These are phyloP conservation scores for Periparus ater DNA, from an alignment of 2,797 vertebrate genomes.

Conservation along the genomic window DNA sequence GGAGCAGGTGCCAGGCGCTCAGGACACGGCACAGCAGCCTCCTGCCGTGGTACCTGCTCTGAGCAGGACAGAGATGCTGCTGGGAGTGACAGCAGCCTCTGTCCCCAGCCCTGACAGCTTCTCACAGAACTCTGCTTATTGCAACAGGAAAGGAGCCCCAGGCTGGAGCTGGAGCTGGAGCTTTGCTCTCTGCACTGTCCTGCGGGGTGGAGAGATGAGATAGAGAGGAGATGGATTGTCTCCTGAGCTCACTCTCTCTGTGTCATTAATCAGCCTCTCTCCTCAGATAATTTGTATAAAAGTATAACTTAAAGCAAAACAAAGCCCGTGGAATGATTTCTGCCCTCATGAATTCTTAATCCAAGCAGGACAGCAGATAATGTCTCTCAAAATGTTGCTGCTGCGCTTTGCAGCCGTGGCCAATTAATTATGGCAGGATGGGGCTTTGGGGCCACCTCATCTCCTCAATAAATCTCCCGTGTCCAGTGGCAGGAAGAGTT, in stretches of 20 bases:
- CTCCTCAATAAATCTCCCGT: not conserved
- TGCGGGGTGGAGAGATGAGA: not conserved
- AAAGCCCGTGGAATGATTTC: constrained; percentile 32
- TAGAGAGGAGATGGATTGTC: constrained; percentile 8
- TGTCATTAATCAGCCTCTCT: constrained; percentile 42
- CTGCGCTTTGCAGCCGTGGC: not conserved
- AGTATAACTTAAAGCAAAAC: constrained; percentile 35
- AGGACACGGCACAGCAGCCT: not conserved
- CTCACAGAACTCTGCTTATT: not conserved
- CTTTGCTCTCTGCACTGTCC: not conserved
- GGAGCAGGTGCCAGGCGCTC: not conserved
- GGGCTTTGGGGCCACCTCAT: not conserved
- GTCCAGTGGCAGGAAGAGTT: not conserved
- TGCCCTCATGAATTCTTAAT: constrained; percentile 52
- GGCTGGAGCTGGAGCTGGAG: not conserved
- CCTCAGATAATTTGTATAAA: constrained; percentile 29
- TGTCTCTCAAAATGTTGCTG: not conserved
- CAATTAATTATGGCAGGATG: constrained; percentile 11
- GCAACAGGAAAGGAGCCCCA: not conserved
- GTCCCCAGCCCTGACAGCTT: not conserved
- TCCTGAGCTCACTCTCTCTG: not conserved
- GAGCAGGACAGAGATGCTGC: not conserved
- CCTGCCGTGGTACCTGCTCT: not conserved
- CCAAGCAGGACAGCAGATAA: constrained; percentile 18
- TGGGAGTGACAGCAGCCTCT: not conserved